Evolutionary conservation across 2,113 vertebrate species (phyloP).

Genomic region (Odocoileus virginianus): DNA sequence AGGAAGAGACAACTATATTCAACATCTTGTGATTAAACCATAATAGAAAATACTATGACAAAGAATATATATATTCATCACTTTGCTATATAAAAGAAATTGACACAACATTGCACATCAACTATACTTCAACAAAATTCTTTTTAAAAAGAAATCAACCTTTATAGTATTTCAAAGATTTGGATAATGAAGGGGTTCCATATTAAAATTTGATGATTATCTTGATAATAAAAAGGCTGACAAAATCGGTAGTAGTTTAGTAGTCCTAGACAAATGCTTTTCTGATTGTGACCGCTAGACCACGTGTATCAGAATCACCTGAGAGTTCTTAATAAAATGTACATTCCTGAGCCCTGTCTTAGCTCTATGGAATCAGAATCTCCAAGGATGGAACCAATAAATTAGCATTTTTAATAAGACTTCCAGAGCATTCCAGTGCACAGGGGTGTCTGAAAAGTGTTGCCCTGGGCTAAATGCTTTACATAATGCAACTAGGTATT

Average conservation of each 20-base stretch:
- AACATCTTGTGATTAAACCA: neutral
- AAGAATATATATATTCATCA: neutral
- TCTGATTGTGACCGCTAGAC: neutral
- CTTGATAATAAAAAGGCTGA: neutral
- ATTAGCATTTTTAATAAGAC: neutral
- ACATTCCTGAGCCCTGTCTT: neutral
- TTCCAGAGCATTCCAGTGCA: neutral
- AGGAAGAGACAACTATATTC: neutral
- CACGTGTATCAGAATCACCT: neutral
- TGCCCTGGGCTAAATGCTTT: constrained; percentile 29
- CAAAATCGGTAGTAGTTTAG: neutral
- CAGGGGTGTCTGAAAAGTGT: neutral
- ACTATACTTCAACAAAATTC: neutral
- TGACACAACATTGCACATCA: neutral
- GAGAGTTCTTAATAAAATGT: neutral
- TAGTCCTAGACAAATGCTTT: neutral
- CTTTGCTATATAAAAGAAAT: neutral
- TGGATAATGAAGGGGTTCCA: neutral
- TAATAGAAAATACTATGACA: neutral
- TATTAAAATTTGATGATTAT: constrained; percentile 17
- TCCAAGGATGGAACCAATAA: neutral
- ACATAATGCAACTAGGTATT: constrained; percentile 10
- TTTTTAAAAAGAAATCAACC: neutral
- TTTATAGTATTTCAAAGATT: neutral
- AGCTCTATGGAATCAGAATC: neutral